phyloP scores from a whole-genome alignment of 2,797 vertebrate species.

The Enteromius mattozi region DNA sequence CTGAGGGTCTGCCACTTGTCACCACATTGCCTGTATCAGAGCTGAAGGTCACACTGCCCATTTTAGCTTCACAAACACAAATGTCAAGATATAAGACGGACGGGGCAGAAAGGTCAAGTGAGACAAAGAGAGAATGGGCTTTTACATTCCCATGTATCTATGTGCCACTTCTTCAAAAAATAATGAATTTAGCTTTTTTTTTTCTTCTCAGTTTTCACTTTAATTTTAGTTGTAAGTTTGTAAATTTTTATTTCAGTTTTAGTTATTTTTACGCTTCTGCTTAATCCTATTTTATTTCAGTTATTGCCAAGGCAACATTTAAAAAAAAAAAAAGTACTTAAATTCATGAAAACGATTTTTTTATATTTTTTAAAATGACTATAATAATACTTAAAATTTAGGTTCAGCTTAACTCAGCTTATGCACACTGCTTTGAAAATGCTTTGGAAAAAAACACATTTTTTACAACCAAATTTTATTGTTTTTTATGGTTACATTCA shows the following conservation, averaged over 20 bases:
- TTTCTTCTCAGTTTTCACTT: not conserved
- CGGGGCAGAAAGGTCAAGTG: not conserved
- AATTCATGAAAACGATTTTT: too few relatives aligned
- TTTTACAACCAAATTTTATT: not conserved
- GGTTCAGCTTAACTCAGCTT: too few relatives aligned
- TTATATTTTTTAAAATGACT: not conserved
- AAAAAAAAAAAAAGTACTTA: too few relatives aligned
- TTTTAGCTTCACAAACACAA: constrained; percentile 44
- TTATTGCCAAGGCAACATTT: too few relatives aligned
- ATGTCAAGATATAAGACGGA: constrained; percentile 32
- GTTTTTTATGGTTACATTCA: not conserved
- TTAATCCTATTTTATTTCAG: not conserved
- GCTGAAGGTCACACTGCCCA: constrained; percentile 46
- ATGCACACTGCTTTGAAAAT: too few relatives aligned
- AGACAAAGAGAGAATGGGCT: not conserved
- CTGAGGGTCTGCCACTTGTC: not conserved
- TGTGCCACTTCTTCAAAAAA: not conserved
- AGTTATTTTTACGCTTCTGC: not conserved
- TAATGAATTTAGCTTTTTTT: not conserved
- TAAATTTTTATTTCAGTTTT: not conserved
- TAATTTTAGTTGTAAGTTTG: not conserved
- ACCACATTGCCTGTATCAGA: not conserved
- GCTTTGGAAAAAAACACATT: too few relatives aligned
- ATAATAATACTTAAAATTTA: too few relatives aligned
- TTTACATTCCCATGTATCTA: not conserved